Base-by-base conservation (phyloP, 2,113 vertebrate species). In the Meleagris gallopavo region DNA sequence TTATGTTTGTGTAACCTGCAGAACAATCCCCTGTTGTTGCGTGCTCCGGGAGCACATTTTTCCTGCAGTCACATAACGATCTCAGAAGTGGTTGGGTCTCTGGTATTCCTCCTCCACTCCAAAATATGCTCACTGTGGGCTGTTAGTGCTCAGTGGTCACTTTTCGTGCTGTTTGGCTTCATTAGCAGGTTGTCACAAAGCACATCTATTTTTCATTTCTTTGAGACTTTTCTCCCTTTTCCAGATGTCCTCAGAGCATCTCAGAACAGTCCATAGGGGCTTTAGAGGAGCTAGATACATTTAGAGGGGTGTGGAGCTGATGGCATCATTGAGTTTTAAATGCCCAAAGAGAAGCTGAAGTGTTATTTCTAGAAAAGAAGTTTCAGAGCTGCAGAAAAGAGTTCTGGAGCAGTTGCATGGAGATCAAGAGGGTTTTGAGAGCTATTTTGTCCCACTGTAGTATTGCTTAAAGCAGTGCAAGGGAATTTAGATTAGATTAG, bases 41-140 rank as follows among this genome's bases (percentile, higher is more conserved):
- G 48, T 38, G 34, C 58, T 32, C 62, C 6, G 21, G 62, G 21
- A 85, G 58, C 61, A 82, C 30, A 79, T 93, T 76, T 93, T 89
- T 89, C 82, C 73, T 17, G 22, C 21, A 30, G 24, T 73, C 71
- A 88, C 67, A 62, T 16, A 21, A 34, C 19, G 65, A 58, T 57
- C 58, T 70, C 58, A 58, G 40, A 70, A n/a, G 48, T 10, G 36
- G 43, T 6, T 66, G 38, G 45, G 45, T 32, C 46, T 73, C 48
- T 85, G 69, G 29, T 45, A 79, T 88, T 93, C 92, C 71, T 91
- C 89, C 62, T 73, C 88, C 79, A 34, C 60, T 75, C 36, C 64
- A 57, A 96, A 96, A 57, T 70, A 95, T 74, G 76, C 38, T 91
- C 57, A 10, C 38, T 2, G 70, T 91, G 84, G 93, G 74, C 54